Conservation (phyloP, 2,888 invertebrate species). For the Spisula solida region DNA sequence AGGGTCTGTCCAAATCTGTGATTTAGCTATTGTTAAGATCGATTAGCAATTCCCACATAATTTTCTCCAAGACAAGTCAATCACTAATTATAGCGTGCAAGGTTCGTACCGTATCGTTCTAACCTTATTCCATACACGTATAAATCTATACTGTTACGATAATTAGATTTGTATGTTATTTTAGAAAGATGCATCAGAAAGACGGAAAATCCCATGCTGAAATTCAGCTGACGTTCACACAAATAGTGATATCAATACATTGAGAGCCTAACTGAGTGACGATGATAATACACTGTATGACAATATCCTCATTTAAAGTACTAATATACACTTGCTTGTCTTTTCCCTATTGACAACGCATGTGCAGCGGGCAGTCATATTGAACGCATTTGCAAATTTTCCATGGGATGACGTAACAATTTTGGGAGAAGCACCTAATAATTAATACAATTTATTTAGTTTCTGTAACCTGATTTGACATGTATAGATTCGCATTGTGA, state of each 20-base stretch:
- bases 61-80: background rate
- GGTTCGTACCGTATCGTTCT: background rate
- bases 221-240: background rate
- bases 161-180: background rate
- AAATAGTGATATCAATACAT: background rate
- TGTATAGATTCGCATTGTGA: no score
- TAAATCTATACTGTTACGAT: background rate
- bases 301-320: no score
- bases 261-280: no score
- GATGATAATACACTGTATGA: no score
- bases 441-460: no score
- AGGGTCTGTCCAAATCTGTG: background rate
- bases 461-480: no score
- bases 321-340: no score
- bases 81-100: constrained; percentile 22
- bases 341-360: no score
- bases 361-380: no score
- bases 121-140: background rate
- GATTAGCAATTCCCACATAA: background rate
- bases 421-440: no score
- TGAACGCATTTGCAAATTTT: no score
- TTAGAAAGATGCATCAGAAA: background rate
- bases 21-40: background rate
- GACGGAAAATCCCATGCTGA: background rate
- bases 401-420: no score